Evolutionary conservation across 2,797 vertebrate genomes (phyloP).

Genomic region (Neostethus bicornis): DNA sequence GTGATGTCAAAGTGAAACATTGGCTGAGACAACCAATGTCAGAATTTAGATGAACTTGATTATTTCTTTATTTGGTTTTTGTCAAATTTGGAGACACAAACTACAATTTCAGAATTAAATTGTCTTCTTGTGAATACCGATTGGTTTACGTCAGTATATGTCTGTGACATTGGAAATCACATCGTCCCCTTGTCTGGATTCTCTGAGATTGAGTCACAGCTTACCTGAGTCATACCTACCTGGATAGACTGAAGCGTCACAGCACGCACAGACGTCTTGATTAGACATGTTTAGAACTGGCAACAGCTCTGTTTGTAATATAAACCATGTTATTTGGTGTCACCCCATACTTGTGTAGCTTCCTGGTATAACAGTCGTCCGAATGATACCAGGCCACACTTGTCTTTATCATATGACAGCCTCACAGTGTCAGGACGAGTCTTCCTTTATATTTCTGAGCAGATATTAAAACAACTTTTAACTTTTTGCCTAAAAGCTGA

Average conservation of each 20-base stretch:
- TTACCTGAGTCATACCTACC: background rate
- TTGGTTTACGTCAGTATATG: slow-evolving; percentile 7
- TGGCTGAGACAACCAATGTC: slow-evolving; percentile 24
- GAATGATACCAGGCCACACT: too few species aligned
- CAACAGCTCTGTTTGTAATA: too few species aligned
- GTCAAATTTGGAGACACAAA: slow-evolving; percentile 7
- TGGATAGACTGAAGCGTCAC: background rate
- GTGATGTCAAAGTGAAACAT: slow-evolving; percentile 48
- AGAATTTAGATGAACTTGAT: slow-evolving; percentile 29
- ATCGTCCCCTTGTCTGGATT: background rate
- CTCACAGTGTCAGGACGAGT: too few species aligned
- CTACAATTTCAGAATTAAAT: background rate
- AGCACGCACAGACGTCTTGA: background rate
- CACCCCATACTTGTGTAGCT: too few species aligned
- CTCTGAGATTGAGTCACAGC: background rate
- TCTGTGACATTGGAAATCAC: background rate
- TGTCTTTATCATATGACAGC: too few species aligned
- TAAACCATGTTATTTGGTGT: too few species aligned
- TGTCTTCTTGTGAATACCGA: slow-evolving; percentile 4
- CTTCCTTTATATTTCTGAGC: too few species aligned
- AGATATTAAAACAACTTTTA: too few species aligned
- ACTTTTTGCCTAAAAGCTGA: too few species aligned
- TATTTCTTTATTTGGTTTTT: slow-evolving; percentile 29
- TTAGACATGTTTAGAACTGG: too few species aligned
- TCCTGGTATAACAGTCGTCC: too few species aligned